These are phyloP conservation scores for Athalia rosae DNA, from an alignment of 2,888 invertebrate species.

Conservation along the genomic window DNA sequence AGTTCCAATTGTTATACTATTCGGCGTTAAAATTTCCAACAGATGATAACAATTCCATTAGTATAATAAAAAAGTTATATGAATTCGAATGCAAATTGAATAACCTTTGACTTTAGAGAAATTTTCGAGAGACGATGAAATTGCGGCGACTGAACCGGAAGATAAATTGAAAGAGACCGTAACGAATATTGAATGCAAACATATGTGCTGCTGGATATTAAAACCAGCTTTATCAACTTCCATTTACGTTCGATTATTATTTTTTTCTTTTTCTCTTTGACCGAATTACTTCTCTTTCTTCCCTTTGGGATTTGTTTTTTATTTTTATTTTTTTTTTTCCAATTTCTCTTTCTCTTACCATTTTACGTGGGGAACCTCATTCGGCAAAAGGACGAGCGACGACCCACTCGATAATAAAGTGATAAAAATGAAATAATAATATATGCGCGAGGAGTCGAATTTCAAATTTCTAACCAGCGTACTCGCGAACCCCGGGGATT, in stretches of 20 bases:
- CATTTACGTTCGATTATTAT: too few species aligned
- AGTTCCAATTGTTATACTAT: too few species aligned
- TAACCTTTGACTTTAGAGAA: not conserved
- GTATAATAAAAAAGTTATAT: not conserved
- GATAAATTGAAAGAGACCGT: constrained; percentile 12
- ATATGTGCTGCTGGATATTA: not conserved
- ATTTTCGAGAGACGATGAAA: constrained; percentile 21
- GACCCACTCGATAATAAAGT: too few species aligned
- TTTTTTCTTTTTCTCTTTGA: not conserved
- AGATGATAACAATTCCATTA: too few species aligned
- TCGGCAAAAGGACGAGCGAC: too few species aligned
- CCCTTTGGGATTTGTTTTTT: too few species aligned
- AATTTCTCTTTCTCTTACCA: too few species aligned
- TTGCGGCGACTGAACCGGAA: constrained; percentile 28
- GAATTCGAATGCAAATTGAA: constrained; percentile 27
- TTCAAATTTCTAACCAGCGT: not conserved
- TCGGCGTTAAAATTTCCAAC: too few species aligned
- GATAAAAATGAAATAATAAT: too few species aligned
- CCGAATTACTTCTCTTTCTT: not conserved
- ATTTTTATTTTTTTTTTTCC: too few species aligned
- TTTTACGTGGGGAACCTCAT: too few species aligned
- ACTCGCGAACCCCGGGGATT: not conserved
- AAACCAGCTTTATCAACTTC: not conserved
- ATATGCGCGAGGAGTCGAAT: not conserved
- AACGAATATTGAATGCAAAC: constrained; percentile 25